Conservation (phyloP, 2,113 vertebrate genomes). For the Oncorhynchus clarkii region DNA sequence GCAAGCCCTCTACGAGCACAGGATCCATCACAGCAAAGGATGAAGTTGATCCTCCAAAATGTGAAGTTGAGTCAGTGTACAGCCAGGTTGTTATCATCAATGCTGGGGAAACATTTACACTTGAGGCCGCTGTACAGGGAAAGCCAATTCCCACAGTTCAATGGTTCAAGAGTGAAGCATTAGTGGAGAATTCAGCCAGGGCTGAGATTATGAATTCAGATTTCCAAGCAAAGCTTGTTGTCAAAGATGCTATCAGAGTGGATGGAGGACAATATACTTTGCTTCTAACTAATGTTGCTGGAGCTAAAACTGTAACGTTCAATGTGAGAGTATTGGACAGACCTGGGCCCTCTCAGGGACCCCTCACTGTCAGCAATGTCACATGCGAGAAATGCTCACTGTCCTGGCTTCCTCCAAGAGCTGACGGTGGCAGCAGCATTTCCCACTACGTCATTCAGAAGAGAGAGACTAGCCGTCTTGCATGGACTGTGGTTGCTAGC, state of each 20-base stretch:
- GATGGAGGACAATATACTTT: conserved; percentile 94
- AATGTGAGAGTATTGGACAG: conserved; percentile 92
- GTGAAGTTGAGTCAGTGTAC: conserved; percentile 90
- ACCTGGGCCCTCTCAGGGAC: conserved; percentile 91
- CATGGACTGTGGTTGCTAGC: conserved; percentile 91
- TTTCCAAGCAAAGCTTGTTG: conserved; percentile 85
- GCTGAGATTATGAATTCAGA: conserved; percentile 92
- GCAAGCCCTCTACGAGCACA: conserved; percentile 92
- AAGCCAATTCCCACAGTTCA: conserved; percentile 90
- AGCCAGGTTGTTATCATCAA: conserved; percentile 89
- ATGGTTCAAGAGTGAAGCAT: conserved; percentile 92
- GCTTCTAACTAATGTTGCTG: conserved; percentile 91
- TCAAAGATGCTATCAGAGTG: conserved; percentile 94
- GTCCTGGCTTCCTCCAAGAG: conserved; percentile 88
- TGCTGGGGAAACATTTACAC: conserved; percentile 91
- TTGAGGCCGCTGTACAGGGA: conserved; percentile 89
- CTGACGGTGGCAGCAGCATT: conserved; percentile 93
- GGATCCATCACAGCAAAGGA: conserved; percentile 94
- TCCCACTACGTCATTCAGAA: conserved; percentile 95
- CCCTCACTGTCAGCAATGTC: conserved; percentile 88
- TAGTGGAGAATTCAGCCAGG: conserved; percentile 90
- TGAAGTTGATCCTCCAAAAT: conserved; percentile 91
- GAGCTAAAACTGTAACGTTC: conserved; percentile 87
- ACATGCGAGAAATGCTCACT: conserved; percentile 93
- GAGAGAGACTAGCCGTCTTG: conserved; percentile 94